Percentiles rank a stretch among this genome's conserved stretches.
These are phyloP conservation scores for Salminus brasiliensis DNA, from an alignment of 2,113 vertebrate genomes.

Conservation along the genomic window DNA sequence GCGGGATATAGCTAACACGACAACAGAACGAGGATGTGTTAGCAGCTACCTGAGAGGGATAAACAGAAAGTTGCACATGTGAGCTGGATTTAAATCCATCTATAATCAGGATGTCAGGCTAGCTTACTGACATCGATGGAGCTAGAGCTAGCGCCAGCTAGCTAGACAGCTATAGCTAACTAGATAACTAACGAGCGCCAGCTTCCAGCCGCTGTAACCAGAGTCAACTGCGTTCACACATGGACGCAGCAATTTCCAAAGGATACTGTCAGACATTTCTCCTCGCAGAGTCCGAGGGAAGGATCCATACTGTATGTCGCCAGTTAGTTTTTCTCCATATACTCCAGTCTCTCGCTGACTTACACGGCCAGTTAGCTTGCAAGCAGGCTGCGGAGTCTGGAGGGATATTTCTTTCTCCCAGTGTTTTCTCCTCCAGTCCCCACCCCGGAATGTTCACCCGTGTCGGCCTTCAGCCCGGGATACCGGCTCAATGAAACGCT, in stretches of 20 bases:
- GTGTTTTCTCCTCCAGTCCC: not conserved
- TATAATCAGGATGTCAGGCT: not conserved
- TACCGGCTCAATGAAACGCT: not conserved
- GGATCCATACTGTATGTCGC: slow-evolving; percentile 64
- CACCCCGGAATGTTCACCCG: not conserved
- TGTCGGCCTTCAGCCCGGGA: not conserved
- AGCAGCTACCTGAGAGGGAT: too few species aligned
- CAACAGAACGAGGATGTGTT: too few species aligned
- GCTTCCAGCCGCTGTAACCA: not conserved
- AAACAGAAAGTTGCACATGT: too few species aligned
- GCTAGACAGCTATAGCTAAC: not conserved
- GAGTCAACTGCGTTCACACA: too few species aligned
- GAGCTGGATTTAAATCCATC: too few species aligned
- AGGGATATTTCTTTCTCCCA: not conserved
- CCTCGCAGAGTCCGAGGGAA: slow-evolving; percentile 60
- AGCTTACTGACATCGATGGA: too few species aligned
- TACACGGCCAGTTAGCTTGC: not conserved
- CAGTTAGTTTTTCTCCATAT: slow-evolving; percentile 34
- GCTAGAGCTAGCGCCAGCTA: not conserved
- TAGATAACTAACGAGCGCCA: not conserved
- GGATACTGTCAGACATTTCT: slow-evolving; percentile 79
- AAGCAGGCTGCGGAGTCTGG: not conserved
- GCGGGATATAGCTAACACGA: too few species aligned
- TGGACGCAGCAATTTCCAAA: slow-evolving; percentile 50
- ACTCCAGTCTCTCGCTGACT: not conserved